Evolutionary conservation across 2,113 vertebrate genomes (phyloP).

Genomic region (Apistogramma diplotaenia): DNA sequence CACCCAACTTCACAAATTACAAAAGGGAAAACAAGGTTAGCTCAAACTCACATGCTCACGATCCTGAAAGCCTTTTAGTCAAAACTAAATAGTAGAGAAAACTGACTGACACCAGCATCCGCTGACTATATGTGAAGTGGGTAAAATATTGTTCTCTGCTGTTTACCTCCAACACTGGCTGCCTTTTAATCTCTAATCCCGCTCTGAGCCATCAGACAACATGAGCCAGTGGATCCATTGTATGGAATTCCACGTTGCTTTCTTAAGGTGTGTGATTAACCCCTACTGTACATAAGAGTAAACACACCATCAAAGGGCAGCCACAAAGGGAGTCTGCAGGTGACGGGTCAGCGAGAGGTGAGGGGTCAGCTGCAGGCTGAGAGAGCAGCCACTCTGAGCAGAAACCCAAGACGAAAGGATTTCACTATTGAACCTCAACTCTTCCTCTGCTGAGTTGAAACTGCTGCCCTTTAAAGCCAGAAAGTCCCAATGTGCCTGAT

Average conservation of each 20-base stretch:
- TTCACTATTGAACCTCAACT: neutral
- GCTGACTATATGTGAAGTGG: conserved; percentile 58
- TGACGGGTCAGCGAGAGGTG: conserved; percentile 71
- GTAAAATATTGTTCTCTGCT: conserved; percentile 71
- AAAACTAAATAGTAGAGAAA: conserved; percentile 23
- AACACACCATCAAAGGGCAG: conserved; percentile 72
- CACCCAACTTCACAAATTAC: neutral
- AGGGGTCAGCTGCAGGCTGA: conserved; percentile 45
- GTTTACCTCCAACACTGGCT: conserved; percentile 70
- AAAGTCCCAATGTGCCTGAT: conserved; percentile 38
- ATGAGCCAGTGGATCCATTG: conserved; percentile 65
- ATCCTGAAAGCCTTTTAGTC: neutral
- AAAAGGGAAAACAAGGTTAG: conserved; percentile 14
- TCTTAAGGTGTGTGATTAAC: conserved; percentile 76
- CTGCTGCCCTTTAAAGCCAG: conserved; percentile 27
- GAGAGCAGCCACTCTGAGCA: neutral
- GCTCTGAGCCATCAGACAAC: conserved; percentile 69
- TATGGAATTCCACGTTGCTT: conserved; percentile 56
- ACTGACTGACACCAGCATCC: conserved; percentile 63
- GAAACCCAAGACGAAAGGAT: neutral
- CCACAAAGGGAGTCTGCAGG: conserved; percentile 67
- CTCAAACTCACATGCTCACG: neutral
- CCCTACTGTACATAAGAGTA: conserved; percentile 77
- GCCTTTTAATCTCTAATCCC: conserved; percentile 79
- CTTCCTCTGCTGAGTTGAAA: conserved; percentile 14